These are phyloP conservation scores for Hyperoplus lanceolatus DNA, from an alignment of 2,797 vertebrate genomes.

Conservation along the genomic window DNA sequence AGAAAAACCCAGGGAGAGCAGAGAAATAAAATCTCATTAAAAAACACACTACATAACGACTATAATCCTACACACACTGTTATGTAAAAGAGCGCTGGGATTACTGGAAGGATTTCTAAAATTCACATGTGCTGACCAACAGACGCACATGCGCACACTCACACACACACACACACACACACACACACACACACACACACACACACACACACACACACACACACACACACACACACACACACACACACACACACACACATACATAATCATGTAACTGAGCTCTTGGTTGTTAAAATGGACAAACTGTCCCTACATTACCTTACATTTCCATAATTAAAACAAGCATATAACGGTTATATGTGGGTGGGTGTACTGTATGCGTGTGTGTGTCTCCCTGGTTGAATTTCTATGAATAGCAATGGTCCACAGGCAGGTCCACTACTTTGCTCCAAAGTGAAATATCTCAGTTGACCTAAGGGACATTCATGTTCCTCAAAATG, in stretches of 20 bases:
- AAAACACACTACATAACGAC: slow-evolving; percentile 70
- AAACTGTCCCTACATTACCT: slow-evolving; percentile 16
- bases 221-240: neutral
- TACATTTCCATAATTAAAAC: slow-evolving; percentile 24
- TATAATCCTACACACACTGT: slow-evolving; percentile 74
- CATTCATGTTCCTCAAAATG: neutral
- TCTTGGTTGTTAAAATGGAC: neutral
- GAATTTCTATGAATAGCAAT: neutral
- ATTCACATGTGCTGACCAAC: slow-evolving; percentile 28
- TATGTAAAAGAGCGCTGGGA: slow-evolving; percentile 73
- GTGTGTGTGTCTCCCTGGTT: neutral
- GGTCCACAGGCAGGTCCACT: neutral
- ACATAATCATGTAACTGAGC: slow-evolving; percentile 2
- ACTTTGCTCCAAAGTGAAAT: neutral
- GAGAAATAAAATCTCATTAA: slow-evolving; percentile 73
- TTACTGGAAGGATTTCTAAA: slow-evolving; percentile 56
- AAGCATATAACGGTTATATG: neutral
- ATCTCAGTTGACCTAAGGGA: neutral
- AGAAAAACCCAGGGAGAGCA: slow-evolving; percentile 34
- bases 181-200: neutral
- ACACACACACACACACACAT: neutral
- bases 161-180: neutral
- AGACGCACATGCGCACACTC: neutral
- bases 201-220: neutral
- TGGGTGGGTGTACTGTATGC: neutral